phyloP scores from a whole-genome alignment of 1,140 invertebrate genomes.

The Drosophila tristis region DNA sequence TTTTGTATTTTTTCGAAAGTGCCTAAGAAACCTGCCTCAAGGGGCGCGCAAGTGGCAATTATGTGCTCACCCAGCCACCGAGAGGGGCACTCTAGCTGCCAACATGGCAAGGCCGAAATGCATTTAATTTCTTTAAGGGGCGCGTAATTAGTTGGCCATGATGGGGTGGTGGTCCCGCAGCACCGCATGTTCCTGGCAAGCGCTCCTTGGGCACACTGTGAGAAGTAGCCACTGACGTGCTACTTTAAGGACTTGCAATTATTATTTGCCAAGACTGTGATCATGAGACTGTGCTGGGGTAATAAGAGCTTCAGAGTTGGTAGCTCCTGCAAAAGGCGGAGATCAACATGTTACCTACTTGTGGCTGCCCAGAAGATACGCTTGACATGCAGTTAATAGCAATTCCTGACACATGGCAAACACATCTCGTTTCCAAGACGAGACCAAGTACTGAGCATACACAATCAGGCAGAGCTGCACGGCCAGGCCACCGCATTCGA shows the following conservation, averaged over 20 bases:
- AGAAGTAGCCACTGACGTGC: constrained; percentile 63
- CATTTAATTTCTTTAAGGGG: constrained; percentile 80
- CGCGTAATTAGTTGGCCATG: constrained; percentile 75
- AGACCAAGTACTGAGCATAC: constrained; percentile 33
- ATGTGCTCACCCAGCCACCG: constrained; percentile 65
- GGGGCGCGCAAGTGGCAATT: constrained; percentile 71
- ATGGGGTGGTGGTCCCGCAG: constrained; percentile 34
- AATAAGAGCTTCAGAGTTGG: neutral
- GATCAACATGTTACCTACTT: constrained; percentile 32
- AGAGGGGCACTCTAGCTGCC: constrained; percentile 63
- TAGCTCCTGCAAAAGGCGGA: neutral
- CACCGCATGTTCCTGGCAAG: constrained; percentile 28
- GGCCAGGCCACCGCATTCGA: constrained; percentile 18
- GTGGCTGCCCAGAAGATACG: neutral
- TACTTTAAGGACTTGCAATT: constrained; percentile 69
- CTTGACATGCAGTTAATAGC: constrained; percentile 57
- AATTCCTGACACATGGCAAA: constrained; percentile 31
- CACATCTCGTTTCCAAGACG: constrained; percentile 42
- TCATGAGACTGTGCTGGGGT: neutral
- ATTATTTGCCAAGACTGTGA: constrained; percentile 31
- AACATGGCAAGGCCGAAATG: constrained; percentile 70
- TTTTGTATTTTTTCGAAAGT: constrained; percentile 28
- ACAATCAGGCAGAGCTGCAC: constrained; percentile 32
- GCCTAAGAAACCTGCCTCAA: constrained; percentile 57
- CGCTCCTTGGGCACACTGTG: constrained; percentile 30